Evolutionary conservation across 2,888 invertebrate species (phyloP).

Genomic region (Cosmopolites sordidus): DNA sequence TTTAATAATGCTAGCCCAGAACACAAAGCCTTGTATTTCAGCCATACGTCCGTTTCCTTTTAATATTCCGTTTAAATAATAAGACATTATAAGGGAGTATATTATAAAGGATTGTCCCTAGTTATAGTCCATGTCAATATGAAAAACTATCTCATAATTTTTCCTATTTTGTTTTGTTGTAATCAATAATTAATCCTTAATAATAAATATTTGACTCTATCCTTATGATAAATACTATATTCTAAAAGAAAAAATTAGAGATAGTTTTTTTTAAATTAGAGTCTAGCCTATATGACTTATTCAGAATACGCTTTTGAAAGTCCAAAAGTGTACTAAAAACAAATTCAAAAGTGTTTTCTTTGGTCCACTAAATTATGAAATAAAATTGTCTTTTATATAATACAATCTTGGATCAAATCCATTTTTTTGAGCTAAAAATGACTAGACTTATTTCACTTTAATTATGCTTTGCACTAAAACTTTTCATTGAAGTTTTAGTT

Average conservation of each 20-base stretch:
- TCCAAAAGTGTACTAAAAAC: constrained; percentile 11
- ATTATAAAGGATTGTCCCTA: constrained; percentile 47
- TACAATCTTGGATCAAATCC: constrained; percentile 13
- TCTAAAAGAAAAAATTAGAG: constrained; percentile 5
- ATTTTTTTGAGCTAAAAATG: constrained; percentile 24
- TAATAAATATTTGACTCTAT: background rate
- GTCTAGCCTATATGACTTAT: constrained; percentile 15
- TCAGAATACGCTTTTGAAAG: constrained; percentile 7
- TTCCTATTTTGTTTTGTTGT: background rate
- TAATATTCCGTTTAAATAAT: no score
- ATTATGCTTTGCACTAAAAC: no score
- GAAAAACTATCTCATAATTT: constrained; percentile 10
- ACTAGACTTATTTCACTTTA: constrained; percentile 19
- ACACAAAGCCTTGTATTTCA: no score
- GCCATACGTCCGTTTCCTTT: no score
- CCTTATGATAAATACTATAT: background rate
- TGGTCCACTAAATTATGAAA: constrained; percentile 27
- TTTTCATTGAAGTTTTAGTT: constrained; percentile 10
- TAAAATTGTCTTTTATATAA: constrained; percentile 25
- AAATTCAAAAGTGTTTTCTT: constrained; percentile 20
- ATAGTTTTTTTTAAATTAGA: constrained; percentile 4
- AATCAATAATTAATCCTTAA: no score
- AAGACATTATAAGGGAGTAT: constrained; percentile 42
- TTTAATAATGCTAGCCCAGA: no score
- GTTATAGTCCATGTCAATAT: constrained; percentile 44